Base-by-base conservation (phyloP, 2,888 invertebrate species). In the Oeneis ivallda region DNA sequence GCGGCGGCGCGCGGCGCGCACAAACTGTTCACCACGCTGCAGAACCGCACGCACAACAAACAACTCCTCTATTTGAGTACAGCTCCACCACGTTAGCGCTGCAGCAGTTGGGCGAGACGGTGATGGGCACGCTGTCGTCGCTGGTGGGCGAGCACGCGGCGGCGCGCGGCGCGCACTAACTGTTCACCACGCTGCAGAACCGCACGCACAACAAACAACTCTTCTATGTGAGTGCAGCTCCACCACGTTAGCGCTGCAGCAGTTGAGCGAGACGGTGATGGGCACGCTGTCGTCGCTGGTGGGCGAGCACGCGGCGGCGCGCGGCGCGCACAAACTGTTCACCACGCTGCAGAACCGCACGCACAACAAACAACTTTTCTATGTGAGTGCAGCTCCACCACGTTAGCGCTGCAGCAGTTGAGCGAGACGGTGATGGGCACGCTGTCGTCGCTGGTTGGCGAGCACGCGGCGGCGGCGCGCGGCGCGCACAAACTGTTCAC, bases 161-260 rank as follows among this genome's bases (percentile, higher is more conserved):
- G 0, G 26, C 26, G 26, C 93, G 95, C 72, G 98, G 98, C 53
- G 95, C 17, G 47, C 47, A 47, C 47, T 9, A 47, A 9, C 47
- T 47, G 47, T 47, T 47, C 47, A n/a, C 47, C 9, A 47, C 47
- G 47, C 47, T 19, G 39, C 60, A 10, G 34, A 17, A 47, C n/a
- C 59, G 26, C 37, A 47, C 32, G 47, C 47, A 49, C 47, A 43
- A 43, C 43, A 43, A n/a, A 17, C 34, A 37, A 54, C 54, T 15
- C 54, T 37, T 37, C 34, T 15, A 98, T 89, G 98, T 49, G 49
- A 49, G 49, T 49, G 17, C 43, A 10, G 6, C 43, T n/a, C 43
- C 6, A 5, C 6, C 13, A n/a, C 43, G 11, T 11, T 41, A n/a
- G 43, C n/a, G 43, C 43, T 43, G n/a, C 13, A 43, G 43, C 13